Base-by-base conservation (phyloP, 2,797 vertebrate genomes). In the Salmo trutta region DNA sequence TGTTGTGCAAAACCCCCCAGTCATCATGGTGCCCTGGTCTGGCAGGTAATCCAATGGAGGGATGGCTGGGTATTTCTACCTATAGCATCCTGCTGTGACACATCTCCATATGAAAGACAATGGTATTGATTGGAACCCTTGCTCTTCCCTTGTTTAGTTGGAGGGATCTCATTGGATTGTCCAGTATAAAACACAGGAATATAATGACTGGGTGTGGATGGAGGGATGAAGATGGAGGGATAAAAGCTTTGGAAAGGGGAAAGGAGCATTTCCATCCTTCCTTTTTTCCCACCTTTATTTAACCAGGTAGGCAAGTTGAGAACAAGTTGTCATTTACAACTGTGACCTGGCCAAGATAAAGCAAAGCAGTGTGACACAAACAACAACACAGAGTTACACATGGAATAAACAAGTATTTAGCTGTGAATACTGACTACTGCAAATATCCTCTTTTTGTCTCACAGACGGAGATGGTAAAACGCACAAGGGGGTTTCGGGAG, bases 31-130 rank as follows among this genome's bases (percentile, higher is more conserved):
- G 16, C 51, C 3, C 67, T 4, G 67, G 19, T 79, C 81, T 77
- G 79, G 82, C 81, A 41, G 73, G 59, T 8, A 24, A 62, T 24
- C 59, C 64, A 76, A 82, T 75, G 75, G 68, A 79, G 76, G 67
- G 47, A 33, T 24, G 59, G n/a, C 6, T 62, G 59, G 77, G 80
- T 82, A 77, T 81, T 70, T 77, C 74, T 73, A 78, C 76, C 79
- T 75, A 82, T 80, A 65, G 73, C 76, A 80, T 80, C 76, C 81
- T 79, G 81, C 81, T 76, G 84, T 1, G 33, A 36, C 24, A 59
- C 53, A 83, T 86, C 80, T 81, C 56, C 86, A 84, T 88, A 82
- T 84, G 71, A 86, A 86, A 86, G 79, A 68, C 36, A 19, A 8
- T 0, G 51, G 54, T 76, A 84, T 84, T 79, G 86, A 87, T 82